Conservation (phyloP, 2,888 invertebrate genomes). For the Drosophila prostipennis region DNA sequence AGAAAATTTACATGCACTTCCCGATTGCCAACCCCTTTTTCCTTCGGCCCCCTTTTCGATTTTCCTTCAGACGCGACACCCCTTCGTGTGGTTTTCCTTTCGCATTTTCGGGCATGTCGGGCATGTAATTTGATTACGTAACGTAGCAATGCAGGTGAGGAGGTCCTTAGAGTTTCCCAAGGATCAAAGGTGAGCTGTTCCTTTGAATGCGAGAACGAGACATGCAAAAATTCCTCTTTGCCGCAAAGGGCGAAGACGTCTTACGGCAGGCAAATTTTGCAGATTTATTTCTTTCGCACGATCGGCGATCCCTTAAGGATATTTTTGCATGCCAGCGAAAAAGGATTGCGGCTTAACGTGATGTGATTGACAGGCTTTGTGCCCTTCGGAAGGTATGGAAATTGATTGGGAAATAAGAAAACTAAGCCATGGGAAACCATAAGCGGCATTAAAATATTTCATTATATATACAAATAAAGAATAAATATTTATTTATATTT, state of each 20-base stretch:
- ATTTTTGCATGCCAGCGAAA: slow-evolving; percentile 27
- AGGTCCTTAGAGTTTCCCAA: slow-evolving; percentile 22
- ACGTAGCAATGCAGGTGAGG: slow-evolving; percentile 48
- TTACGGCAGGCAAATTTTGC: background rate
- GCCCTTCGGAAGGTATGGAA: slow-evolving; percentile 1
- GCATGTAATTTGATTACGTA: slow-evolving; percentile 72
- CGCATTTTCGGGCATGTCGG: slow-evolving; percentile 56
- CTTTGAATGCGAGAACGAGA: slow-evolving; percentile 7
- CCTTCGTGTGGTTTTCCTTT: slow-evolving; percentile 59
- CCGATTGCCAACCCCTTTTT: slow-evolving; percentile 21
- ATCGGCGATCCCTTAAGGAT: slow-evolving; percentile 24
- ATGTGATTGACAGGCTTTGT: slow-evolving; percentile 27
- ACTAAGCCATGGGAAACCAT: slow-evolving; percentile 16
- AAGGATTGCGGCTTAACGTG: slow-evolving; percentile 17
- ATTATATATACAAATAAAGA: no score
- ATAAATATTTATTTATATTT: no score
- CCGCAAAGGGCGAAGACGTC: background rate
- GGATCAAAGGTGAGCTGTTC: slow-evolving; percentile 5
- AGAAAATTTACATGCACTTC: slow-evolving; percentile 64
- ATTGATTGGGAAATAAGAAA: slow-evolving; percentile 27
- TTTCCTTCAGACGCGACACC: slow-evolving; percentile 6
- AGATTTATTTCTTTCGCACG: slow-evolving; percentile 33
- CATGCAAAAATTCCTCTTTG: slow-evolving; percentile 38
- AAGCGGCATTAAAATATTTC: no score
- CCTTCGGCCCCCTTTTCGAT: background rate